Evolutionary conservation across 2,113 vertebrate genomes (phyloP).

Genomic region (Megaceryle maxima): DNA sequence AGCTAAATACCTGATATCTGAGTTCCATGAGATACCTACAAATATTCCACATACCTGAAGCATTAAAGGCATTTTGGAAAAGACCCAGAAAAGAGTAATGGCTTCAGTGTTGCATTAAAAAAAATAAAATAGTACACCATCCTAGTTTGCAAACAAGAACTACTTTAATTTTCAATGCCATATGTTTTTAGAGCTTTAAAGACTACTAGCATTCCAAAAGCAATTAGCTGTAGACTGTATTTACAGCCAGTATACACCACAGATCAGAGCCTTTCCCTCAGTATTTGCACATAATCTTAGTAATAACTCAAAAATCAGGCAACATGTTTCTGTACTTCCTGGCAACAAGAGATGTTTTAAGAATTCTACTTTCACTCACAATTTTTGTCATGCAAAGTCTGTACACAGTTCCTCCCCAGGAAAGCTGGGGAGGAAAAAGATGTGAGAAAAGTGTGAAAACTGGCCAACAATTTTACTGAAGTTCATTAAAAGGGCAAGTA

Average conservation of each 20-base stretch:
- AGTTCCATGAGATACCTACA: neutral
- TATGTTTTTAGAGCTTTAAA: slow-evolving; percentile 39
- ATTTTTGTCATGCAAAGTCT: slow-evolving; percentile 25
- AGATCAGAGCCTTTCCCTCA: slow-evolving; percentile 20
- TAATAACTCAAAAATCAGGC: slow-evolving; percentile 30
- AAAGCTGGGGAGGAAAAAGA: too few relatives aligned
- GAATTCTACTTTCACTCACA: neutral
- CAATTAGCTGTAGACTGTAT: slow-evolving; percentile 32
- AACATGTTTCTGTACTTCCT: neutral
- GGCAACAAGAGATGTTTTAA: neutral
- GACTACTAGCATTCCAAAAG: slow-evolving; percentile 31
- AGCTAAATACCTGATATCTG: neutral
- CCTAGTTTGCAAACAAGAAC: slow-evolving; percentile 25
- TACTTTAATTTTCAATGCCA: slow-evolving; percentile 34
- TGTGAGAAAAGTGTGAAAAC: neutral
- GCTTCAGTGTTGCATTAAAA: neutral
- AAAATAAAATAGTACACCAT: neutral
- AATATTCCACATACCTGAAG: neutral
- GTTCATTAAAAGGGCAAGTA: neutral
- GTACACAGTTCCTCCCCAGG: neutral
- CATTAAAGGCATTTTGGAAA: neutral
- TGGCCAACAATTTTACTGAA: neutral
- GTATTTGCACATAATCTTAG: slow-evolving; percentile 37
- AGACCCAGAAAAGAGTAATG: neutral
- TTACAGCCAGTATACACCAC: neutral